Percentiles rank a stretch among this genome's conserved stretches.
Evolutionary conservation across 2,113 vertebrate species (phyloP).

Genomic region (Nycticebus coucang): DNA sequence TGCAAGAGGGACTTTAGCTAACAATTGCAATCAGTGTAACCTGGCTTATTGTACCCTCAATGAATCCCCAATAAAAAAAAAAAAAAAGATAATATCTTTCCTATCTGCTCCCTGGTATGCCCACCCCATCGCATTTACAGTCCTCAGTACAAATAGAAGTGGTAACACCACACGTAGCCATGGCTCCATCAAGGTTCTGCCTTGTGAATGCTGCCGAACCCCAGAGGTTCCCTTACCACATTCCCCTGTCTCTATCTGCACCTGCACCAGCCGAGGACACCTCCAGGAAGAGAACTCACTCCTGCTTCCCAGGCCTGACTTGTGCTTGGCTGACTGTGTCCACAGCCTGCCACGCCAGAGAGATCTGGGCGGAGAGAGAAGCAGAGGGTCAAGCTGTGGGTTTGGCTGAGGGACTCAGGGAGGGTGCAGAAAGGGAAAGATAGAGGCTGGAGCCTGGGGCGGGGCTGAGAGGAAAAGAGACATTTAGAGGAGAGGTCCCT

Average conservation of each 20-base stretch:
- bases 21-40: too few relatives aligned
- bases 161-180: not conserved
- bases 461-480: not conserved
- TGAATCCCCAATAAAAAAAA: too few relatives aligned
- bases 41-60: too few relatives aligned
- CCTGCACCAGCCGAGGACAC: not conserved
- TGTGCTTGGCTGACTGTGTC: not conserved
- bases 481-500: not conserved
- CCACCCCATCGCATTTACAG: slow-evolving; percentile 1
- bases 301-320: not conserved
- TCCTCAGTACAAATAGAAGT: not conserved
- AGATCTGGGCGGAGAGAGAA: not conserved
- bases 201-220: not conserved
- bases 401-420: not conserved
- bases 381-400: not conserved
- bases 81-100: not conserved
- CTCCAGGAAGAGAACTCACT: not conserved
- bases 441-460: not conserved
- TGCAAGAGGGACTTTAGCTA: too few relatives aligned
- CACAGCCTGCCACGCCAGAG: not conserved
- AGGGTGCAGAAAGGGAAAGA: not conserved
- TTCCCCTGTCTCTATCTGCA: not conserved
- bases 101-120: not conserved
- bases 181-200: not conserved
- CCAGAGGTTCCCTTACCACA: not conserved